These are phyloP conservation scores for Hippopotamus amphibius DNA, from an alignment of 2,113 vertebrate genomes.

Conservation along the genomic window DNA sequence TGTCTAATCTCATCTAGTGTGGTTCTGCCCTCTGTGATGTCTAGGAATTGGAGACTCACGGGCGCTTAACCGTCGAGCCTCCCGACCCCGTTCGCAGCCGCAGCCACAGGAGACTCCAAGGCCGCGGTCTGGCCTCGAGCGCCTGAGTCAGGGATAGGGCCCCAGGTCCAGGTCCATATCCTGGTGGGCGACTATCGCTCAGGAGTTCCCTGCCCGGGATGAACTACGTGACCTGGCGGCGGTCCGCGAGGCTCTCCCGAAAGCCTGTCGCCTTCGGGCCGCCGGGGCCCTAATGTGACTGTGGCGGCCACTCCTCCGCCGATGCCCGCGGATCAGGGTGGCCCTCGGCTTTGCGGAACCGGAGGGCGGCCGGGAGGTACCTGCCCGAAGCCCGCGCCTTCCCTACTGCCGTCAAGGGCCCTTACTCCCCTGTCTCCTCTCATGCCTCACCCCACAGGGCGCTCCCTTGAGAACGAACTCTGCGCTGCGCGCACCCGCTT, in stretches of 20 bases:
- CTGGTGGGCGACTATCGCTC: not conserved
- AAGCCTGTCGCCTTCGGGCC: not conserved
- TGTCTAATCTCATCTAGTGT: not conserved
- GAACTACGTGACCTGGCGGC: not conserved
- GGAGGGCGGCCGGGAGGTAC: not conserved
- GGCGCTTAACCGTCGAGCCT: not conserved
- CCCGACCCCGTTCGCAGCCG: not conserved
- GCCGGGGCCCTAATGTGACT: not conserved
- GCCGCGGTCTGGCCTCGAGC: not conserved
- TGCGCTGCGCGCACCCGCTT: too few species aligned
- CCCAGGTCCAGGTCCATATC: not conserved
- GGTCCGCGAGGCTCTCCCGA: not conserved
- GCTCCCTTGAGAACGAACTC: not conserved
- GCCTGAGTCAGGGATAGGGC: not conserved
- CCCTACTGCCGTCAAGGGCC: not conserved
- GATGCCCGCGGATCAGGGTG: not conserved
- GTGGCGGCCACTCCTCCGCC: not conserved
- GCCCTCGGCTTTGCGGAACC: not conserved
- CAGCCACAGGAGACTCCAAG: not conserved
- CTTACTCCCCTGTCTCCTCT: not conserved
- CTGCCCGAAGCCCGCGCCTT: too few species aligned
- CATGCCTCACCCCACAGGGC: not conserved
- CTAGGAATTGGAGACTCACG: not conserved
- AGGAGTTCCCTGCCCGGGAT: not conserved
- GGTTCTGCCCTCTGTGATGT: not conserved